Percentiles rank a stretch among this genome's conserved stretches.
These are phyloP conservation scores for Sisyra nigra DNA, from an alignment of 2,888 invertebrate species.

Conservation along the genomic window DNA sequence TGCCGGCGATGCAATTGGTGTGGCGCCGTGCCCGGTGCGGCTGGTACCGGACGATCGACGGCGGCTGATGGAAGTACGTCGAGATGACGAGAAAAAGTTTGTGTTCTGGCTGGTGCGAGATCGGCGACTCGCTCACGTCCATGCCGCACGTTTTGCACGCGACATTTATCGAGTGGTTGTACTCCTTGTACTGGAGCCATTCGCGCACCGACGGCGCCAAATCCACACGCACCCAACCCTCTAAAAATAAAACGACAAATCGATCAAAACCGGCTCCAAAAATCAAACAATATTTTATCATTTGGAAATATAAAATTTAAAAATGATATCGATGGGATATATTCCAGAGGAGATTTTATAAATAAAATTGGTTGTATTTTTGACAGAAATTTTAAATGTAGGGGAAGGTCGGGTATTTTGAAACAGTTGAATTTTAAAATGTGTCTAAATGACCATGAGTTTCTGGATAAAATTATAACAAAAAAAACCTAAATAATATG, in stretches of 20 bases:
- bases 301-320: too few species aligned
- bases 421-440: too few species aligned
- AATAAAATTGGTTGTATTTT: too few species aligned
- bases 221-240: constrained; percentile 69
- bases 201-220: constrained; percentile 58
- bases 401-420: too few species aligned
- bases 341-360: too few species aligned
- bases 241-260: constrained; percentile 23
- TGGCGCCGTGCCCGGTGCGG: constrained; percentile 31
- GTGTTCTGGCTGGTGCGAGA: constrained; percentile 51
- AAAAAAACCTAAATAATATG: too few species aligned
- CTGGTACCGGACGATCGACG: constrained; percentile 19
- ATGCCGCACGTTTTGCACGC: constrained; percentile 61
- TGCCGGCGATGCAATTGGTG: constrained; percentile 49
- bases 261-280: too few species aligned
- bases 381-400: too few species aligned
- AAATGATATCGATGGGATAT: too few species aligned
- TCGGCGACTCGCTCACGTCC: constrained; percentile 43
- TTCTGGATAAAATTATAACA: too few species aligned
- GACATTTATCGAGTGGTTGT: constrained; percentile 56
- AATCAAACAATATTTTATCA: too few species aligned
- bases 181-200: constrained; percentile 54
- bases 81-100: constrained; percentile 67
- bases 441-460: too few species aligned
- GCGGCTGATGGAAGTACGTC: constrained; percentile 52